Conservation (phyloP, 1,140 invertebrate species). For the Oppia nitens region DNA sequence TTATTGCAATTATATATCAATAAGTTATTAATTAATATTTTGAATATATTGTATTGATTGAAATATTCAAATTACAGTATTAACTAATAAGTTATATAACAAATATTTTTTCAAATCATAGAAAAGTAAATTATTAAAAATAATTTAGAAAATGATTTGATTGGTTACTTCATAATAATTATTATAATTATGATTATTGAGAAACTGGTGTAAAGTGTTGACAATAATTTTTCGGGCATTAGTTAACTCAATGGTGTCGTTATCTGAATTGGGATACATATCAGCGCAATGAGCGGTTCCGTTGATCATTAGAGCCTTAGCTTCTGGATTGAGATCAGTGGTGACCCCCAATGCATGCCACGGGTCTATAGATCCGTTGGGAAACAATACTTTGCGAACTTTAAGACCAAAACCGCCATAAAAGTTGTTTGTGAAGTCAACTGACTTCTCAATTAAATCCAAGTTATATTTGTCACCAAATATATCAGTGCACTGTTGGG, state of each 20-base stretch:
- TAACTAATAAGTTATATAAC: too few species aligned
- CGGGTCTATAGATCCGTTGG: constrained; percentile 79
- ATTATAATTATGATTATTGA: background rate
- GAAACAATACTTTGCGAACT: constrained; percentile 57
- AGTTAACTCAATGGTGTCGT: constrained; percentile 24
- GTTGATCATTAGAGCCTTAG: constrained; percentile 27
- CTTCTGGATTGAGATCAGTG: constrained; percentile 22
- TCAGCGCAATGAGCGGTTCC: constrained; percentile 32
- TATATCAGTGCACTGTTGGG: constrained; percentile 63
- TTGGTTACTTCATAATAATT: too few species aligned
- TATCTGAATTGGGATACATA: constrained; percentile 28
- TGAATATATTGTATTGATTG: too few species aligned
- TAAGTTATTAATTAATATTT: too few species aligned
- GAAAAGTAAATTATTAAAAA: too few species aligned
- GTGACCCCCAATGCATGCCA: constrained; percentile 64
- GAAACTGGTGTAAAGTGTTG: background rate
- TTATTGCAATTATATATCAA: too few species aligned
- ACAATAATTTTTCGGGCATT: constrained; percentile 21
- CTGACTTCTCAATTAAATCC: constrained; percentile 39
- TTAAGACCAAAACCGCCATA: constrained; percentile 58
- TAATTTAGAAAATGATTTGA: too few species aligned
- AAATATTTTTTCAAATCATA: too few species aligned
- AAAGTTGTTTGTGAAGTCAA: constrained; percentile 51
- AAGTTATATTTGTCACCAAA: constrained; percentile 45
- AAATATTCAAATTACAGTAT: too few species aligned